A percentile compares a stretch with the other conserved stretches of the same genome.
Conservation (phyloP, 2,113 vertebrate genomes). For the Nettapus auritus region DNA sequence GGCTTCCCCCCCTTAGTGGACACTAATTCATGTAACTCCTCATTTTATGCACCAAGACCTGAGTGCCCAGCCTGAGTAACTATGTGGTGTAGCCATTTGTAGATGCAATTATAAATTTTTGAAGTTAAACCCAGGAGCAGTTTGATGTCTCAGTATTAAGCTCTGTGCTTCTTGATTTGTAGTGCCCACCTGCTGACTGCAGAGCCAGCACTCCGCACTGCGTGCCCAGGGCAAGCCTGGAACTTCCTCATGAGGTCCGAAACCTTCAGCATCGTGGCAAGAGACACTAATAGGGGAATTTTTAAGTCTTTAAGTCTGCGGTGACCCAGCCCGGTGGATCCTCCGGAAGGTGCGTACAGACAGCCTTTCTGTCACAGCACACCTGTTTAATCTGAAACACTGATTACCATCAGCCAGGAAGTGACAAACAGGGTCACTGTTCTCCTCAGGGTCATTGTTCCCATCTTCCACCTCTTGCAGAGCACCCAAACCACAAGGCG, state of each 20-base stretch:
- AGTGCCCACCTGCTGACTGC: neutral
- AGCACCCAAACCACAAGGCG: neutral
- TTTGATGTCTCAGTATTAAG: neutral
- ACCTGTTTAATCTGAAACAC: neutral
- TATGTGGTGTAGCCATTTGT: neutral
- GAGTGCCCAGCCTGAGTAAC: neutral
- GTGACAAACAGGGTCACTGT: neutral
- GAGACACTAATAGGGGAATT: neutral
- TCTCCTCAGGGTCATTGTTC: neutral
- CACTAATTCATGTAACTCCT: neutral
- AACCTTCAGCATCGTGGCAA: neutral
- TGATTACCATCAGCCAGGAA: neutral
- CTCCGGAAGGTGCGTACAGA: neutral
- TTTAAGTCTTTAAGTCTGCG: neutral
- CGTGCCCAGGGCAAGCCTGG: neutral
- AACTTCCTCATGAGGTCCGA: neutral
- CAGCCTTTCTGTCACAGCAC: neutral
- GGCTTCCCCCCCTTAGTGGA: neutral
- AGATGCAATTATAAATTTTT: neutral
- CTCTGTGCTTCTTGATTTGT: neutral
- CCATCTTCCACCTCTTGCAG: neutral
- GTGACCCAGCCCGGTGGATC: neutral
- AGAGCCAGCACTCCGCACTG: neutral
- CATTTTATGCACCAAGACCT: too few species aligned
- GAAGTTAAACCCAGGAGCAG: rapidly evolving